Percentiles rank a stretch among this genome's conserved stretches.
Conservation (phyloP, 2,888 invertebrate genomes). For the Amorpha juglandis region DNA sequence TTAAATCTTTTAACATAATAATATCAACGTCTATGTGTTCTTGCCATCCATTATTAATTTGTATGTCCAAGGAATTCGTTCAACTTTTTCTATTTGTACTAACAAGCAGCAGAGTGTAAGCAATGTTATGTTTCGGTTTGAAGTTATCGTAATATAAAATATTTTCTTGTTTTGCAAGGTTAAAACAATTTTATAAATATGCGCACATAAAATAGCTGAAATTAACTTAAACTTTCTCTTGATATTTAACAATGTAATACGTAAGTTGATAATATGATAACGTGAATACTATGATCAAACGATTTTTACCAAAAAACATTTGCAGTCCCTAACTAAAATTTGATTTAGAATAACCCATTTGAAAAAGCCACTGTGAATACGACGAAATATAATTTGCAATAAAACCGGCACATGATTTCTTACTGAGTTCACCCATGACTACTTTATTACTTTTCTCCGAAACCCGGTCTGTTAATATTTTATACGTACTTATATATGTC, state of each 20-base stretch:
- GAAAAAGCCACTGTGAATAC: conserved; percentile 41
- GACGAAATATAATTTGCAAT: conserved; percentile 70
- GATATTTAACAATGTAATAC: not conserved
- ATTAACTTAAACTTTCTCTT: no score
- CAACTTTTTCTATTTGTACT: no score
- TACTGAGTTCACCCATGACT: conserved; percentile 58
- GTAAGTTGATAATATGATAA: not conserved
- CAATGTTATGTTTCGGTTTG: no score
- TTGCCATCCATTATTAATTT: no score
- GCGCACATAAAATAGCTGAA: no score
- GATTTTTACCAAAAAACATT: conserved; percentile 11
- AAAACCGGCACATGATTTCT: conserved; percentile 65
- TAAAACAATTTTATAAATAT: no score
- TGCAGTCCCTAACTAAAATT: conserved; percentile 36
- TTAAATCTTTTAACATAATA: no score
- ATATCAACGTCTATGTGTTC: no score
- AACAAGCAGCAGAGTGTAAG: no score
- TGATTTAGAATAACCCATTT: conserved; percentile 45
- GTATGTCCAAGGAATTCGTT: no score
- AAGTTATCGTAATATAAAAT: no score
- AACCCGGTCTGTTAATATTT: conserved; percentile 60
- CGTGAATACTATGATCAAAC: not conserved
- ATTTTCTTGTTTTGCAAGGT: no score
- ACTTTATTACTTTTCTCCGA: conserved; percentile 71
- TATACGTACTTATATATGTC: conserved; percentile 49